phyloP scores from a whole-genome alignment of 2,888 invertebrate genomes.

The Kuschelorhynchus macadamiae region DNA sequence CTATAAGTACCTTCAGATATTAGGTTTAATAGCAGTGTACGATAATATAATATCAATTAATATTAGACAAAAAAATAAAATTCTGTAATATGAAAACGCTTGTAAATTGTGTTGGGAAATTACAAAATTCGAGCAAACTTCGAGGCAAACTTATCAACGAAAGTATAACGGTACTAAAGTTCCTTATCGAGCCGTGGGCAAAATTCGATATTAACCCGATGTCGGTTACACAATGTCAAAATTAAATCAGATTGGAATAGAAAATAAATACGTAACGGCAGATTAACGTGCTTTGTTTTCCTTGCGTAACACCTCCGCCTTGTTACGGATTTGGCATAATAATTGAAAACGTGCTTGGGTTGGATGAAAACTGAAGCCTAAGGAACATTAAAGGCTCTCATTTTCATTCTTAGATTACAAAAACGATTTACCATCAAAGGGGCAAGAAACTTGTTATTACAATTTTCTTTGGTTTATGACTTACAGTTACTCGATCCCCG shows the following conservation, averaged over 20 bases:
- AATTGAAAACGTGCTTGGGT: slow-evolving; percentile 35
- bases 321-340: slow-evolving; percentile 30
- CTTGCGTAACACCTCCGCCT: slow-evolving; percentile 35
- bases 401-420: slow-evolving; percentile 10
- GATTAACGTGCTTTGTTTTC: slow-evolving; percentile 40
- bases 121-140: background rate
- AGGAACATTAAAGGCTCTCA: slow-evolving; percentile 9
- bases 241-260: slow-evolving; percentile 35
- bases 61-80: too few relatives aligned
- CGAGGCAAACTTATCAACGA: slow-evolving; percentile 29
- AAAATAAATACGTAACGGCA: slow-evolving; percentile 37
- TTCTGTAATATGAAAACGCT: too few relatives aligned
- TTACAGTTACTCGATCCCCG: too few relatives aligned
- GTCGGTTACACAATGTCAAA: slow-evolving; percentile 35
- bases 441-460: too few relatives aligned
- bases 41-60: too few relatives aligned
- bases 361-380: slow-evolving; percentile 24
- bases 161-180: slow-evolving; percentile 34
- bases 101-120: too few relatives aligned
- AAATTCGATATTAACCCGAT: slow-evolving; percentile 24
- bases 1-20: too few relatives aligned
- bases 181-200: slow-evolving; percentile 17
- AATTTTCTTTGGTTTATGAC: too few relatives aligned
- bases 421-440: background rate
- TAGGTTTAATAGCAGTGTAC: too few relatives aligned